Percentiles rank a stretch among this genome's conserved stretches.
phyloP scores from a whole-genome alignment of 2,888 invertebrate species.

The Alsophila aescularia region DNA sequence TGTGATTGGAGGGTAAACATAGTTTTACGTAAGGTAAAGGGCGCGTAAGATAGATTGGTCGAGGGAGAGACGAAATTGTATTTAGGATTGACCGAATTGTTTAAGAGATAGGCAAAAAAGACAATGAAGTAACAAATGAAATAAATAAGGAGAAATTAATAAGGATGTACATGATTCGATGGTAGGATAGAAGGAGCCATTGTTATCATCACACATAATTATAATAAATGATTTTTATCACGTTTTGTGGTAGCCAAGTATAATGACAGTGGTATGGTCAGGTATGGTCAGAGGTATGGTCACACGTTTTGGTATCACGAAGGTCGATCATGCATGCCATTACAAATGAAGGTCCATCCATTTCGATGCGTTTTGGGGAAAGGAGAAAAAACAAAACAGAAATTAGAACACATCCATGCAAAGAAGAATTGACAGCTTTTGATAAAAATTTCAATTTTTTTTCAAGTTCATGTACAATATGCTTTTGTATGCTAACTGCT shows the following conservation, averaged over 20 bases:
- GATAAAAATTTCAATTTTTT: not conserved
- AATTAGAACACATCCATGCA: constrained; percentile 58
- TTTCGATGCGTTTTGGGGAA: constrained; percentile 52
- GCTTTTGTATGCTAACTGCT: constrained; percentile 6
- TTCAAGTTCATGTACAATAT: constrained; percentile 2
- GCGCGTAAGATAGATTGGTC: not conserved
- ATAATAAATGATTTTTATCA: constrained; percentile 10
- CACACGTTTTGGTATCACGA: constrained; percentile 40
- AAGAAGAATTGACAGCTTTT: constrained; percentile 30
- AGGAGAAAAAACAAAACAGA: constrained; percentile 58
- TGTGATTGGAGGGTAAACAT: not conserved
- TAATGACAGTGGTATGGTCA: constrained; percentile 7
- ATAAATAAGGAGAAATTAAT: no score
- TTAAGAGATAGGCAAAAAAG: not conserved
- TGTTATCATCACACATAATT: constrained; percentile 6
- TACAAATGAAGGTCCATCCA: constrained; percentile 42
- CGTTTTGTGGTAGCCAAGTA: not conserved
- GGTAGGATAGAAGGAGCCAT: constrained; percentile 9
- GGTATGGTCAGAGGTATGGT: constrained; percentile 2
- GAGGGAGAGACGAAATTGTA: not conserved
- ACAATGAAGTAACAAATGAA: no score
- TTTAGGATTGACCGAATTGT: not conserved
- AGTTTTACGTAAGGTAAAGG: not conserved
- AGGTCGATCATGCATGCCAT: constrained; percentile 43
- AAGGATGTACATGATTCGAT: constrained; percentile 2